Base-by-base conservation (phyloP, 2,888 invertebrate species). In the Heteropelma amictum region DNA sequence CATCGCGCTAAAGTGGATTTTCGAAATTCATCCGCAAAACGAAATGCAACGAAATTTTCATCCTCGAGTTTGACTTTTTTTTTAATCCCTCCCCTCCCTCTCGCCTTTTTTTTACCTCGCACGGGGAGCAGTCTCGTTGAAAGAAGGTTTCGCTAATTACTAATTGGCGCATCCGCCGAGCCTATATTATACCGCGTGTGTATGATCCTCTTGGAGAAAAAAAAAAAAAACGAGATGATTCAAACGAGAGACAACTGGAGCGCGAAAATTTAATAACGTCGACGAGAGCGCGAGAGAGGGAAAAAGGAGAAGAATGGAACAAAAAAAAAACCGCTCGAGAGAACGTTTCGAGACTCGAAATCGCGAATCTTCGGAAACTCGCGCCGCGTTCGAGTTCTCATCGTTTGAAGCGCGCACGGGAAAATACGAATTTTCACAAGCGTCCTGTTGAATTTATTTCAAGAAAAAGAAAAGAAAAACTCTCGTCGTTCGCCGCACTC, bases 261-360 rank as follows among this genome's bases (percentile, higher is more conserved):
- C 80, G 81, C 58, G 68, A 83, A 74, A 84, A 81, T 85, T 84
- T 82, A 85, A 85, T 81, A 80, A 80, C 71, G 72, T 72, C 60
- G 45, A 69, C 70, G 33, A 68, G 81, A 64, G 67, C 23, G 63
- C 21, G 61, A 53, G 40, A 38, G 35, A 63, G 19, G n/a, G 14
- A 8, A 17, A 7, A 14, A 45, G 17, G 74, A 35, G 53, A 45
- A 35, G 40, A 30, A 14, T 51, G 10, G 54, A 26, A 45, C 30
- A 12, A n/a, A 7, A 8, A 42, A 65, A 47, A 40, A 67, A 54
- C 35, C 23, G 40, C 1, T 21, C 21, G 12, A 12, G 19, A 40
- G 58, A 45, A 53, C 14, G 3, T 23, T 23, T 60, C 33, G 42
- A 71, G n/a, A n/a, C n/a, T n/a, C n/a, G n/a, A n/a, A n/a, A n/a